phyloP scores from a whole-genome alignment of 2,113 vertebrate genomes.

The Etheostoma cragini region DNA sequence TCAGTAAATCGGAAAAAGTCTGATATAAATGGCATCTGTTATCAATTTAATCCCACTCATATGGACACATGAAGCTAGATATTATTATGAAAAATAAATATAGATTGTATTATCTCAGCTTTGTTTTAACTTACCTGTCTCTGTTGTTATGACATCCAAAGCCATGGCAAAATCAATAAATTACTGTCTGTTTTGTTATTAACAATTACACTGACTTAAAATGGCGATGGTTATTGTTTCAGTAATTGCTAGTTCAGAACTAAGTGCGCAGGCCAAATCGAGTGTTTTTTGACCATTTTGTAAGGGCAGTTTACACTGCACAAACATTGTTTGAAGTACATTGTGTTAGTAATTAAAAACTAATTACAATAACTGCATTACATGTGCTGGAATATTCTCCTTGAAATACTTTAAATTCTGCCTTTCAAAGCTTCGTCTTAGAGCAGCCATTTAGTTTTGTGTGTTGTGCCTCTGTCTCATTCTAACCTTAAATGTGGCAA shows the following conservation, averaged over 20 bases:
- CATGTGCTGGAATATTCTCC: not conserved
- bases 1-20: not conserved
- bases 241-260: not conserved
- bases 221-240: not conserved
- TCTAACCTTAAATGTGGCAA: not conserved
- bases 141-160: not conserved
- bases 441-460: not conserved
- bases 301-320: not conserved
- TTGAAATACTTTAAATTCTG: not conserved
- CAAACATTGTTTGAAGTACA: not conserved
- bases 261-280: not conserved
- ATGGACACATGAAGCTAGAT: not conserved
- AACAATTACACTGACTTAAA: not conserved
- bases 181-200: not conserved
- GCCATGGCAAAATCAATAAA: not conserved
- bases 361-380: not conserved
- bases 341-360: not conserved
- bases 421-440: not conserved
- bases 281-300: not conserved
- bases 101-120: not conserved
- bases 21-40: not conserved
- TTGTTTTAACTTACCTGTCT: not conserved
- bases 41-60: not conserved
- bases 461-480: not conserved
- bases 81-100: not conserved